phyloP scores from a whole-genome alignment of 2,113 vertebrate species.

The Hassar affinis region DNA sequence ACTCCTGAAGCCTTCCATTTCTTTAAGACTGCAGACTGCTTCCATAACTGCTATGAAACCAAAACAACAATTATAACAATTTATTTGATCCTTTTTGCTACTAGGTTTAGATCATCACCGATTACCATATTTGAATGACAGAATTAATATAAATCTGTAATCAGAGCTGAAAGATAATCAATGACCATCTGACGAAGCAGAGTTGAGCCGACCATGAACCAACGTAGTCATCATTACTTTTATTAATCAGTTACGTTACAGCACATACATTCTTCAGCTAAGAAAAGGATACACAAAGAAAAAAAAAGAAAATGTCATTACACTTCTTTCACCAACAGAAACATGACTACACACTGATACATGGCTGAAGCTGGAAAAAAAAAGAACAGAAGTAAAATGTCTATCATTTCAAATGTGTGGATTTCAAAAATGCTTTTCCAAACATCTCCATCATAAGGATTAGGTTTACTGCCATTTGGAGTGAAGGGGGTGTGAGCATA shows the following conservation, averaged over 20 bases:
- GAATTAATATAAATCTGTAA: neutral
- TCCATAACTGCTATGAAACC: neutral
- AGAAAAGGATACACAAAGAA: conserved; percentile 24
- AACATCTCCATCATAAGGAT: neutral
- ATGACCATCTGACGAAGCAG: neutral
- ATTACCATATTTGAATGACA: neutral
- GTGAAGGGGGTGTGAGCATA: neutral
- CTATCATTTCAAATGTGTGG: conserved; percentile 10
- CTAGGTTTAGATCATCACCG: neutral
- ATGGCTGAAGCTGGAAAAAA: conserved; percentile 27
- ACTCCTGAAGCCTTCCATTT: neutral
- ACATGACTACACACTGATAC: conserved; percentile 34
- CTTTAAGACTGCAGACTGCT: too few species aligned
- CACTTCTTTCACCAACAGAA: conserved; percentile 38
- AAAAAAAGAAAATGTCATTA: conserved; percentile 2
- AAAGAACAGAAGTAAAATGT: too few species aligned
- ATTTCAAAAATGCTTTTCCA: neutral
- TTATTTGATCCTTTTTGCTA: neutral
- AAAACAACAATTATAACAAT: neutral
- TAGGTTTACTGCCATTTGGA: neutral
- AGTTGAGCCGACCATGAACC: neutral
- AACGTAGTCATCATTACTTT: conserved; percentile 30
- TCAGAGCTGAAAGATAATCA: neutral
- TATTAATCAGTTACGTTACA: conserved; percentile 50
- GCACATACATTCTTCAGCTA: conserved; percentile 50